These are phyloP conservation scores for Epicauta chinensis DNA, from an alignment of 1,140 invertebrate species.

Conservation along the genomic window DNA sequence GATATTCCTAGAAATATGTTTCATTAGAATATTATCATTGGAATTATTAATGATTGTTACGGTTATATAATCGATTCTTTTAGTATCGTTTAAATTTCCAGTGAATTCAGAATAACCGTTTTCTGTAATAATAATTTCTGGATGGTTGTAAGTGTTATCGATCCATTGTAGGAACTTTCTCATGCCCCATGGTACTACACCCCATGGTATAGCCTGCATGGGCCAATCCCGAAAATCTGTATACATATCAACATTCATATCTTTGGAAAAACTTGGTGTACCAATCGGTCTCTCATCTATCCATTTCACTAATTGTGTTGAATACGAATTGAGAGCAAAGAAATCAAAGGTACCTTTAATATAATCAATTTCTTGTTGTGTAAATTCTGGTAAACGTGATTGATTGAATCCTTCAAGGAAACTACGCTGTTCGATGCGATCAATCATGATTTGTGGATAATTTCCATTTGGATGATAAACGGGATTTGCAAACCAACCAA, in stretches of 20 bases:
- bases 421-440: conserved; percentile 43
- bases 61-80: conserved; percentile 46
- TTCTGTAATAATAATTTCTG: conserved; percentile 65
- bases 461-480: conserved; percentile 51
- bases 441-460: conserved; percentile 11
- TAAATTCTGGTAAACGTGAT: conserved; percentile 55
- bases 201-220: conserved; percentile 5
- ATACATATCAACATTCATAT: neutral
- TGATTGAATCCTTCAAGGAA: conserved; percentile 37
- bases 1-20: conserved; percentile 45
- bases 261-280: neutral
- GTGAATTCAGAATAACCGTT: conserved; percentile 56
- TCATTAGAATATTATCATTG: neutral
- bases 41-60: conserved; percentile 32
- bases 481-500: conserved; percentile 57
- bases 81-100: conserved; percentile 43
- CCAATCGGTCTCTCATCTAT: conserved; percentile 33
- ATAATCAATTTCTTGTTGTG: conserved; percentile 42
- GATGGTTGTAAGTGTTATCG: conserved; percentile 57
- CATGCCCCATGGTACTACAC: conserved; percentile 59
- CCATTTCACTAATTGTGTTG: conserved; percentile 45
- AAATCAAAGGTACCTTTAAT: conserved; percentile 8
- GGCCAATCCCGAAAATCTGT: conserved; percentile 27
- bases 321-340: conserved; percentile 42
- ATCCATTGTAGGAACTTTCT: conserved; percentile 62